A percentile compares a stretch with the other conserved stretches of the same genome.
Conservation (phyloP, 2,888 invertebrate genomes). For the Helicoverpa assulta region DNA sequence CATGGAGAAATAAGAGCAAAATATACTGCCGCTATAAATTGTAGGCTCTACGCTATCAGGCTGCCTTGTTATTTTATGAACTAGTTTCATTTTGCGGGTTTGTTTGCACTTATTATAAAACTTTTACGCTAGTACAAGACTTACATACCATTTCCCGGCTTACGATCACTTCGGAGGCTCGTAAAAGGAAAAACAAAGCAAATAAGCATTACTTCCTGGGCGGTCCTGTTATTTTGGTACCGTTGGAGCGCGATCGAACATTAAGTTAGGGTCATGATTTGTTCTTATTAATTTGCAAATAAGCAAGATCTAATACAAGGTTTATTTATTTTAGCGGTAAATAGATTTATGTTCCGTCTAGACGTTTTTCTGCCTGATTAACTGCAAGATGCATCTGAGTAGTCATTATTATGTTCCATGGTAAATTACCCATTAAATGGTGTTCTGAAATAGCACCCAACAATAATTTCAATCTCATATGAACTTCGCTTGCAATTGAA, state of each 20-base stretch:
- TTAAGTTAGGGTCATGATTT: background rate
- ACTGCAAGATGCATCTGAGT: background rate
- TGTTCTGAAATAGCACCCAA: background rate
- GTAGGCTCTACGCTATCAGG: slow-evolving; percentile 15
- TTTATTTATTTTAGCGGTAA: background rate
- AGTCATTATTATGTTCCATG: too few relatives aligned
- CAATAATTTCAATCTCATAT: too few relatives aligned
- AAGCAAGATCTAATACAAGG: background rate
- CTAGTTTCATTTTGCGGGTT: background rate
- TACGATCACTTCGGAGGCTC: background rate
- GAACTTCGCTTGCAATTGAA: too few relatives aligned
- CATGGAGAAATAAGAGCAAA: slow-evolving; percentile 13
- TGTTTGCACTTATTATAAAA: background rate
- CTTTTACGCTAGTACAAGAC: background rate
- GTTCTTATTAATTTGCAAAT: too few relatives aligned
- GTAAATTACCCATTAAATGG: background rate
- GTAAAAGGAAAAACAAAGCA: background rate
- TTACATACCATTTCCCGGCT: background rate
- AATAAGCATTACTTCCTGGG: slow-evolving; percentile 1
- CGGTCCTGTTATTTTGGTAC: background rate
- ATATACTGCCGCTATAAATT: slow-evolving; percentile 22
- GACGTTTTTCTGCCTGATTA: background rate
- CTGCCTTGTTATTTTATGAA: slow-evolving; percentile 6
- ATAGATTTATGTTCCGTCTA: background rate
- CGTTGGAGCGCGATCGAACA: background rate